These are phyloP conservation scores for Archivesica marissinica DNA, from an alignment of 1,140 invertebrate genomes.

Conservation along the genomic window DNA sequence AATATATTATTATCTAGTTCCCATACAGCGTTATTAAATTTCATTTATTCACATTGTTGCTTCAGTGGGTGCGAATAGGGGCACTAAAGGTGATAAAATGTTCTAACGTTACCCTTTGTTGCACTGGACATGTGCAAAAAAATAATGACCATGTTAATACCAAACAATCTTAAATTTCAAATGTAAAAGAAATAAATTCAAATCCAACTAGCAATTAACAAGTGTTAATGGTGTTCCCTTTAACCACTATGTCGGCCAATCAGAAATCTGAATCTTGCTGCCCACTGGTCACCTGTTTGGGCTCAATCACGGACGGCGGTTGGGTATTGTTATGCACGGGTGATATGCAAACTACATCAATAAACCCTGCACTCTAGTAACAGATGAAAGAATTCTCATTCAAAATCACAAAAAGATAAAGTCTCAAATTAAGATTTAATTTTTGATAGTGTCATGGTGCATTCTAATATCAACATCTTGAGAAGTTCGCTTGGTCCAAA, in stretches of 20 bases:
- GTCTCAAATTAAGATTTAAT: conserved; percentile 19
- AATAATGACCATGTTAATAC: conserved; percentile 13
- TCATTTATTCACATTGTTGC: not conserved
- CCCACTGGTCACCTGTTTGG: not conserved
- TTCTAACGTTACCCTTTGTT: conserved; percentile 19
- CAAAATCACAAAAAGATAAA: not conserved
- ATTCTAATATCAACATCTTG: not conserved
- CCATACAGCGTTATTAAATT: not conserved
- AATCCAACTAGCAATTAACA: conserved; percentile 10
- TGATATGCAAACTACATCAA: conserved; percentile 2
- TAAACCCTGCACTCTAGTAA: not conserved
- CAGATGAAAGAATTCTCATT: conserved; percentile 2
- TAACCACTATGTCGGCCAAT: not conserved
- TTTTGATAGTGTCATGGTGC: not conserved
- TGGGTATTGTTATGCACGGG: conserved; percentile 3
- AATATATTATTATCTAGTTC: not conserved
- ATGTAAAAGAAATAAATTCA: conserved; percentile 12
- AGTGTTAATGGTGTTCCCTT: conserved; percentile 1
- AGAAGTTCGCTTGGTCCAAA: not conserved
- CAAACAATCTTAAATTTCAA: conserved; percentile 16
- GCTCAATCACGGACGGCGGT: not conserved
- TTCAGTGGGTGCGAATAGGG: not conserved
- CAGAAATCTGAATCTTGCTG: not conserved
- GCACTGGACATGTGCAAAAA: conserved; percentile 26
- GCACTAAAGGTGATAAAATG: not conserved